Evolutionary conservation across 2,888 invertebrate species (phyloP).

Genomic region (Nemotelus pantherinus): DNA sequence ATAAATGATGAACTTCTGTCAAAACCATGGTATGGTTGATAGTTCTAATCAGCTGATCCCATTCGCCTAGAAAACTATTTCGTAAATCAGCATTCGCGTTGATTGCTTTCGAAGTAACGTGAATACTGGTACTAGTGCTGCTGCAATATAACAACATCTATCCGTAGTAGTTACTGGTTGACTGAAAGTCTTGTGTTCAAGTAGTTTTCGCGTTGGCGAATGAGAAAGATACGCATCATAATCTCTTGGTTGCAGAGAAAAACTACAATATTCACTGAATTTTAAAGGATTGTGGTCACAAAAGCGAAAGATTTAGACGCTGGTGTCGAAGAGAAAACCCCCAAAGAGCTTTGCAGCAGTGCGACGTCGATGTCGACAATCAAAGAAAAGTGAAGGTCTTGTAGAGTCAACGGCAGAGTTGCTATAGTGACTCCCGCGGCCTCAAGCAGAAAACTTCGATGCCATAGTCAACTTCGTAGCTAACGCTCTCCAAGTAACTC

Average conservation of each 20-base stretch:
- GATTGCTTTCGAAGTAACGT: too few relatives aligned
- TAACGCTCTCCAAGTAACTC: constrained; percentile 21
- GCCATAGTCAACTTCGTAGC: constrained; percentile 13
- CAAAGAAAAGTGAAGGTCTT: constrained; percentile 4
- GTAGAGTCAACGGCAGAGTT: neutral
- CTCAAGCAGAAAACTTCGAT: neutral
- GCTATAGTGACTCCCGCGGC: neutral
- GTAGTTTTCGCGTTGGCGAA: too few relatives aligned
- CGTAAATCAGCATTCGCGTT: neutral
- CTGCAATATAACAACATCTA: neutral
- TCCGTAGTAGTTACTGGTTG: neutral
- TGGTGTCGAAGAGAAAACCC: neutral
- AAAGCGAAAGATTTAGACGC: too few relatives aligned
- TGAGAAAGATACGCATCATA: too few relatives aligned
- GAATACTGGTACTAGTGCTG: too few relatives aligned
- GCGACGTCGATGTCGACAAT: neutral
- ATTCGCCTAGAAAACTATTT: neutral
- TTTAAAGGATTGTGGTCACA: too few relatives aligned
- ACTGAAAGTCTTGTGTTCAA: neutral
- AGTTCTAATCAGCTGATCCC: neutral
- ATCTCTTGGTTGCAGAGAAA: too few relatives aligned
- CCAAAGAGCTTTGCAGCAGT: neutral
- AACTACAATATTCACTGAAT: too few relatives aligned
- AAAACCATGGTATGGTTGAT: neutral
- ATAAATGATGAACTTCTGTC: neutral